Evolutionary conservation across 2,888 invertebrate species (phyloP).

Genomic region (Lydus trimaculatus): DNA sequence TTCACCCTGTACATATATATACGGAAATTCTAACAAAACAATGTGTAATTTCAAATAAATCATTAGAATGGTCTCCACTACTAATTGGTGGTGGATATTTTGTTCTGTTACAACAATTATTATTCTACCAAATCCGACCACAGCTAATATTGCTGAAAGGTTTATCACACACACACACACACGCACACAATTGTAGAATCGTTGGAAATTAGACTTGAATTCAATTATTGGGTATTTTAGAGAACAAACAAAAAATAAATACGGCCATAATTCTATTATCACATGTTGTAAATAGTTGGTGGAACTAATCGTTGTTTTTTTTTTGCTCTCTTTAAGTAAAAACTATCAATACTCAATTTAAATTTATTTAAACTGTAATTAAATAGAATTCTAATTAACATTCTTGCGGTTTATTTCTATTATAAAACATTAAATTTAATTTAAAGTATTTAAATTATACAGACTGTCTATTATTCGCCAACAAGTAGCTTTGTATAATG

Average conservation of each 20-base stretch:
- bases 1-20: neutral
- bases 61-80: neutral
- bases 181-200: neutral
- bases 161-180: neutral
- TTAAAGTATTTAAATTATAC: neutral
- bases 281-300: neutral
- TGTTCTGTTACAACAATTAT: neutral
- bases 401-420: neutral
- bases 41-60: neutral
- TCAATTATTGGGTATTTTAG: neutral
- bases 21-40: neutral
- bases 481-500: no score
- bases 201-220: neutral
- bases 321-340: neutral
- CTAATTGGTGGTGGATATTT: neutral
- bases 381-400: neutral
- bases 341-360: neutral
- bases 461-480: no score
- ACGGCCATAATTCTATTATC: no score
- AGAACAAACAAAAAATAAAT: no score
- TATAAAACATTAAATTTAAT: neutral
- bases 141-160: neutral
- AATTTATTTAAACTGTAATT: neutral
- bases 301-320: neutral
- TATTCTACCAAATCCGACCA: neutral